Conservation (phyloP, 2,888 invertebrate genomes). For the Cacoxenus indagator region DNA sequence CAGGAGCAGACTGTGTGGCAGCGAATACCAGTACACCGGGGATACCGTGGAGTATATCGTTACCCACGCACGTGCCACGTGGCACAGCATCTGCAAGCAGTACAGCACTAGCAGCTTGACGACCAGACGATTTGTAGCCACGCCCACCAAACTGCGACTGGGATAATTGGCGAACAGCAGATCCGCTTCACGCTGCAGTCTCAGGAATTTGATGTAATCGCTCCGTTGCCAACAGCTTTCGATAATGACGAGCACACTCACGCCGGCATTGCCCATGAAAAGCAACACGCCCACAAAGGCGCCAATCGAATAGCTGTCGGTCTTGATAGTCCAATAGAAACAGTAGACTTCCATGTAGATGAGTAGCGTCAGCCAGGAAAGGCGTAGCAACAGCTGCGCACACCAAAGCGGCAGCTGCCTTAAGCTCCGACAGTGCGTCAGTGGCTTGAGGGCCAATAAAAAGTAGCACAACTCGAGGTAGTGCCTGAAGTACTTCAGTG, state of each 20-base stretch:
- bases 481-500: not conserved
- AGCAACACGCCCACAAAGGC: conserved; percentile 35
- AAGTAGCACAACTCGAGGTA: not conserved
- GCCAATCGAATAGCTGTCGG: conserved; percentile 24
- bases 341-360: not conserved
- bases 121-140: conserved; percentile 1
- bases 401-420: not conserved
- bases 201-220: conserved; percentile 21
- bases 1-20: conserved; percentile 50
- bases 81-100: conserved; percentile 31
- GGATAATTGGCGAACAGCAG: conserved; percentile 40
- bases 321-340: not conserved
- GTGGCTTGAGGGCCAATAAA: not conserved
- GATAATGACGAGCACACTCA: conserved; percentile 38
- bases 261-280: conserved; percentile 29
- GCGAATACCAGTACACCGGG: conserved; percentile 41
- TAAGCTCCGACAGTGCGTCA: not conserved
- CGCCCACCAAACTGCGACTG: not conserved
- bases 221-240: conserved; percentile 42
- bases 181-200: conserved; percentile 36
- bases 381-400: not conserved
- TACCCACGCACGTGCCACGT: conserved; percentile 41
- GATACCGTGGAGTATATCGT: conserved; percentile 27
- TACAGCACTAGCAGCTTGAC: conserved; percentile 36
- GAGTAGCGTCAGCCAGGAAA: not conserved